A percentile compares a stretch with the other conserved stretches of the same genome.
Conservation (phyloP, 1,140 invertebrate genomes). For the Acromyrmex echinatior region DNA sequence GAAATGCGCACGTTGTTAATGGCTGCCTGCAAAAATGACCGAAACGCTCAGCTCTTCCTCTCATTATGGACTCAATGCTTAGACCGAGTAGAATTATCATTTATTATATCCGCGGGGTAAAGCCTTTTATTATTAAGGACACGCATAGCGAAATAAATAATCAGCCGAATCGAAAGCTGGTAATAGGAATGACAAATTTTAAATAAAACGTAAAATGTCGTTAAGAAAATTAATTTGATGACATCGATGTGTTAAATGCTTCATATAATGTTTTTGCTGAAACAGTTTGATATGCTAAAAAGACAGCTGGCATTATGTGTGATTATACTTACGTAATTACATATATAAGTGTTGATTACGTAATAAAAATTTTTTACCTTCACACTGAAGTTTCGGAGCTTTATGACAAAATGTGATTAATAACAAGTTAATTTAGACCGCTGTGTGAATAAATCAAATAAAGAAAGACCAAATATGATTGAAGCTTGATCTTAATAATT, state of each 20-base stretch:
- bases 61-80: slow-evolving; percentile 22
- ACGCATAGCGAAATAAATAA: neutral
- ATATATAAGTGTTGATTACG: neutral
- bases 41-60: slow-evolving; percentile 25
- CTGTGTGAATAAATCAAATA: no score
- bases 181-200: neutral
- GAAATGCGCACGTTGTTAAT: slow-evolving; percentile 46
- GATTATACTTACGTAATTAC: slow-evolving; percentile 29
- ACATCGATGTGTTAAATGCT: neutral
- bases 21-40: slow-evolving; percentile 32
- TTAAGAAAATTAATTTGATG: neutral
- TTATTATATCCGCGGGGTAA: neutral
- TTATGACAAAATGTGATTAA: neutral
- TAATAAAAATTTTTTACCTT: slow-evolving; percentile 15
- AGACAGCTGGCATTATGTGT: neutral
- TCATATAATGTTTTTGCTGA: neutral
- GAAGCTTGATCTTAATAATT: no score
- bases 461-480: no score
- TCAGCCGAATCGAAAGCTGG: neutral
- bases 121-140: neutral
- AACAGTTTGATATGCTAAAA: neutral
- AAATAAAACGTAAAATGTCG: neutral
- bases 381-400: neutral
- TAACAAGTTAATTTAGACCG: no score
- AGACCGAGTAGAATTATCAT: slow-evolving; percentile 22